These are phyloP conservation scores for Bombus huntii DNA, from an alignment of 1,140 invertebrate species.

Conservation along the genomic window DNA sequence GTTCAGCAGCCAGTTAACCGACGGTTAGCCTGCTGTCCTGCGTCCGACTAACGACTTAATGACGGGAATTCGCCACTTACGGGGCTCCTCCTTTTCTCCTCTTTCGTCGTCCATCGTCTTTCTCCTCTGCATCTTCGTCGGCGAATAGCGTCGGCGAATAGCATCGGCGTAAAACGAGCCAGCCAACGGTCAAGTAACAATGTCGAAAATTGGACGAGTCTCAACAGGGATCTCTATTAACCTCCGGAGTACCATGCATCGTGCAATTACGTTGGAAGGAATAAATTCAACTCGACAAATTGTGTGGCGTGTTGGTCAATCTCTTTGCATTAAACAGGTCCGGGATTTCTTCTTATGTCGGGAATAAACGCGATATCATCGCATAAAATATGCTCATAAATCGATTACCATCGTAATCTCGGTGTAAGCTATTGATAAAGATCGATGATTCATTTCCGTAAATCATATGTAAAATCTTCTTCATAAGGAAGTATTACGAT, in stretches of 20 bases:
- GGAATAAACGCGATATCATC: background rate
- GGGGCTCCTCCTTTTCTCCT: constrained; percentile 61
- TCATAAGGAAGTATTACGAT: background rate
- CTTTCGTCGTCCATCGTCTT: constrained; percentile 37
- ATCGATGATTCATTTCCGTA: background rate
- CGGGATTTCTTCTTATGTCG: background rate
- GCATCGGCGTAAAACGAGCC: constrained; percentile 54
- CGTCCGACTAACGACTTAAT: constrained; percentile 77
- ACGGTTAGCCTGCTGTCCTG: constrained; percentile 67
- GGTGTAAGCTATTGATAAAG: background rate
- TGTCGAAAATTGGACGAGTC: constrained; percentile 62
- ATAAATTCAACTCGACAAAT: constrained; percentile 40
- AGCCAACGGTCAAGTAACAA: constrained; percentile 56
- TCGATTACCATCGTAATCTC: background rate
- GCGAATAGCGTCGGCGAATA: constrained; percentile 19
- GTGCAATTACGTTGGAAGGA: constrained; percentile 38
- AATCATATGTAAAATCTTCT: background rate
- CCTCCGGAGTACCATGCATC: constrained; percentile 10
- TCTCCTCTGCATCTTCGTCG: constrained; percentile 19
- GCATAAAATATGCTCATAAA: background rate
- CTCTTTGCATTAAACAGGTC: background rate
- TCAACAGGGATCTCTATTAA: constrained; percentile 59
- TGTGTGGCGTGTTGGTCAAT: background rate
- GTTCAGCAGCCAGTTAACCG: constrained; percentile 76
- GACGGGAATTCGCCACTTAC: constrained; percentile 78